phyloP scores from a whole-genome alignment of 1,140 invertebrate genomes.

The Steinernema khuongi region DNA sequence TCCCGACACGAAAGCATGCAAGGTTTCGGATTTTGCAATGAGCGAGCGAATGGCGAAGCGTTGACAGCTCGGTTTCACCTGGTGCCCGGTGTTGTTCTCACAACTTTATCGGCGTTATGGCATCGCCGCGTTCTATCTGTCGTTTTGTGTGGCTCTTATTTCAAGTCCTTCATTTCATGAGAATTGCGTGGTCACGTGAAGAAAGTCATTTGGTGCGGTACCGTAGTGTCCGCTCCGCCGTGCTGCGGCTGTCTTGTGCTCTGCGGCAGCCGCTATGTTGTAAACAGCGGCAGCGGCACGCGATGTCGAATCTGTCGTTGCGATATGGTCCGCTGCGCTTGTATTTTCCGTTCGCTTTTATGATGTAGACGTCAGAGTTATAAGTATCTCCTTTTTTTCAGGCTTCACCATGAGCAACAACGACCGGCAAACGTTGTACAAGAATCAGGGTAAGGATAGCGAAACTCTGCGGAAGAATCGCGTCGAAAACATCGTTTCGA shows the following conservation, averaged over 20 bases:
- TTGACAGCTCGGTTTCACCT: background rate
- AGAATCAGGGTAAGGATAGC: constrained; percentile 55
- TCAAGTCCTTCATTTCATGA: background rate
- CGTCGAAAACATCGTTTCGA: constrained; percentile 87
- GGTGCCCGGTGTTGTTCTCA: background rate
- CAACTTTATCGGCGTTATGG: background rate
- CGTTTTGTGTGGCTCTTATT: background rate
- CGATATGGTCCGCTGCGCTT: background rate
- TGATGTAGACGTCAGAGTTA: background rate
- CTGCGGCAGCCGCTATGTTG: background rate
- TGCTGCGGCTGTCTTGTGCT: constrained; percentile 3
- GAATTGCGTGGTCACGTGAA: constrained; percentile 6
- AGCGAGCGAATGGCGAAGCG: background rate
- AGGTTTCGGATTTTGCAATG: background rate
- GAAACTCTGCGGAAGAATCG: constrained; percentile 62
- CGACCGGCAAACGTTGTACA: constrained; percentile 53
- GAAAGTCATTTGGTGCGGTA: background rate
- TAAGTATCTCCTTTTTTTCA: background rate
- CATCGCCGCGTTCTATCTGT: background rate
- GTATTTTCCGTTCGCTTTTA: background rate
- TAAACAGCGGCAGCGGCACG: constrained; percentile 14
- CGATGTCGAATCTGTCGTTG: background rate
- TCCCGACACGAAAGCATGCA: background rate
- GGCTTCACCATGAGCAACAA: constrained; percentile 15
- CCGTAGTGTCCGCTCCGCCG: background rate